A percentile compares a stretch with the other conserved stretches of the same genome.
Conservation (phyloP, 2,888 invertebrate genomes). For the Nomada ferruginata region DNA sequence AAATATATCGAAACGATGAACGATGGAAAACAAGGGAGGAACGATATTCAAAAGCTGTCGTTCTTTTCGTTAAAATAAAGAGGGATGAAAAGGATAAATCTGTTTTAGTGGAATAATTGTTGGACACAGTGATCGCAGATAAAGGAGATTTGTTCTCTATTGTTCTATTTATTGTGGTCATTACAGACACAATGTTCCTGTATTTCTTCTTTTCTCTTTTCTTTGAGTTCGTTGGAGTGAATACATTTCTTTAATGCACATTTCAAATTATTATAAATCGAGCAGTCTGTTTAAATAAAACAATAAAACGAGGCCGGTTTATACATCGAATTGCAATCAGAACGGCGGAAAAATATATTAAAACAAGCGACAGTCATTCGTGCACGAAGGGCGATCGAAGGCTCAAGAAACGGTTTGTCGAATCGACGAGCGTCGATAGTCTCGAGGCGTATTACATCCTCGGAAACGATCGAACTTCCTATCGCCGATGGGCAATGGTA, state of each 20-base stretch:
- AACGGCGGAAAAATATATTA: neutral
- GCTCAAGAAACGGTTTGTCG: neutral
- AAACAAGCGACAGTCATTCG: neutral
- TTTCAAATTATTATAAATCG: neutral
- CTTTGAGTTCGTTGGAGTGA: too few species aligned
- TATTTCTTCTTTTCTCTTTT: too few species aligned
- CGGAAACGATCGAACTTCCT: slow-evolving; percentile 7
- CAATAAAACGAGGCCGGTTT: too few species aligned
- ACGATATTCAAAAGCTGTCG: neutral
- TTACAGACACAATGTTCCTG: too few species aligned
- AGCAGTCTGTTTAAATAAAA: neutral
- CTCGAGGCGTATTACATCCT: slow-evolving; percentile 14
- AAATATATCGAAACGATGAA: neutral
- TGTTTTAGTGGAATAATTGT: neutral
- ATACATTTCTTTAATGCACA: too few species aligned
- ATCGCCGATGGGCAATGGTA: slow-evolving; percentile 13
- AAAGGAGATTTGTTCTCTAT: too few species aligned
- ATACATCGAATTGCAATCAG: neutral
- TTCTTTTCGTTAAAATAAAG: neutral
- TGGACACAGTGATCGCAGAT: too few species aligned
- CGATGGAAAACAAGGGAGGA: neutral
- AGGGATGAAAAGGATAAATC: neutral
- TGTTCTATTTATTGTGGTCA: too few species aligned
- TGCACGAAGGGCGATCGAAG: neutral
- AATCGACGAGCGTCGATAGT: slow-evolving; percentile 12